These are phyloP conservation scores for Galagoides demidoff DNA, from an alignment of 2,797 vertebrate species.

Conservation along the genomic window DNA sequence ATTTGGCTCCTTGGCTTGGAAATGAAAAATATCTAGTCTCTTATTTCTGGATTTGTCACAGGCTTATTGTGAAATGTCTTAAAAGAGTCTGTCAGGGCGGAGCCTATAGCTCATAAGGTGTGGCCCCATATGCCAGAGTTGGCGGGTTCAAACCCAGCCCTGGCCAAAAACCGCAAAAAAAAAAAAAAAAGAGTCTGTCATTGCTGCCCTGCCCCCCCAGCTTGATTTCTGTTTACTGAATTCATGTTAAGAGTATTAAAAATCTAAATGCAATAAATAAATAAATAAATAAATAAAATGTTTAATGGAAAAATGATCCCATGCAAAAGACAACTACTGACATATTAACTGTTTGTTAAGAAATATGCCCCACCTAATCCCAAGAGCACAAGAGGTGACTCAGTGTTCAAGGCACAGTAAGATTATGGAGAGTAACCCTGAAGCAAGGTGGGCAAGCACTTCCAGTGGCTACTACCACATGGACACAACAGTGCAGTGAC, in stretches of 20 bases:
- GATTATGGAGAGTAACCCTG: neutral
- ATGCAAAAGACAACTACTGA: neutral
- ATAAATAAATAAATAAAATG: neutral
- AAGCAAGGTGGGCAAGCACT: neutral
- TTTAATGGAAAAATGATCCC: neutral
- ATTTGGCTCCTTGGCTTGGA: neutral
- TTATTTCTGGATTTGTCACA: conserved; percentile 30
- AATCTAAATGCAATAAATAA: too few species aligned
- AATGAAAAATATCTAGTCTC: neutral
- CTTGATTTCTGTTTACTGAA: neutral
- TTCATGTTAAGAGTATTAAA: neutral
- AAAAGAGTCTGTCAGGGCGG: too few species aligned
- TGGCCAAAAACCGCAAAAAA: too few species aligned
- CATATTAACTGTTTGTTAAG: neutral
- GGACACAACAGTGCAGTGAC: neutral
- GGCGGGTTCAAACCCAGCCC: too few species aligned
- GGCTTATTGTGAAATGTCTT: neutral
- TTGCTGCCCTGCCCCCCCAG: rapidly evolving
- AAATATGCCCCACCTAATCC: neutral
- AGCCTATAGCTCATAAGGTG: too few species aligned
- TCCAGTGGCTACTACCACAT: neutral
- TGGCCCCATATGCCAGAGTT: too few species aligned
- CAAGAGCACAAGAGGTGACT: neutral
- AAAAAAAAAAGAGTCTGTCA: too few species aligned
- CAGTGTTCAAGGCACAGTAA: neutral